phyloP scores from a whole-genome alignment of 92 coral and sea anemone genomes.

The Palythoa heliodiscus region DNA sequence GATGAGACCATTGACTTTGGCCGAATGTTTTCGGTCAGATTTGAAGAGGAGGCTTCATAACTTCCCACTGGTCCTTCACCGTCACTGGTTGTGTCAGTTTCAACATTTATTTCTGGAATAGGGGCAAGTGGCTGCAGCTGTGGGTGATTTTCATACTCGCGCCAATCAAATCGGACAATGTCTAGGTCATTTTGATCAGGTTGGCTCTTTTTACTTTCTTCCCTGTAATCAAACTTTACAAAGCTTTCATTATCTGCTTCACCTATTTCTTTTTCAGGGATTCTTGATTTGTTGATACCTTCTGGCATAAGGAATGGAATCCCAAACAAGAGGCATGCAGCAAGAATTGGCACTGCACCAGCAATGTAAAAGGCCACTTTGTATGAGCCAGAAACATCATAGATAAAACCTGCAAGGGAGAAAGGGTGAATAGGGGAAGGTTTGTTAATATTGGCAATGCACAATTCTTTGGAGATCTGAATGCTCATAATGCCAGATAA shows the following conservation, averaged over 20 bases:
- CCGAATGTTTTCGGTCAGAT: background rate
- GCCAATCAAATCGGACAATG: conserved; percentile 45
- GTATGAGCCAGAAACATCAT: conserved; percentile 82
- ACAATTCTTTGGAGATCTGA: background rate
- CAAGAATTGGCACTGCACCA: conserved; percentile 96
- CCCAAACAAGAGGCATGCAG: conserved; percentile 96
- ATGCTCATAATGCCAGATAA: background rate
- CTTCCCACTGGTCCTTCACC: background rate
- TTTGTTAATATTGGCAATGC: background rate
- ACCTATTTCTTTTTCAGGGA: conserved; percentile 66
- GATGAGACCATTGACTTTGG: conserved; percentile 29
- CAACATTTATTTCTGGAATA: conserved; percentile 32
- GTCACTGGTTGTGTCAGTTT: conserved; percentile 16
- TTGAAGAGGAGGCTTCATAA: background rate
- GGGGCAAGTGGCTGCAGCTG: conserved; percentile 11
- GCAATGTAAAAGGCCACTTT: conserved; percentile 98
- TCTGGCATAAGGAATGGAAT: conserved; percentile 96
- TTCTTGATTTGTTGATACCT: conserved; percentile 60
- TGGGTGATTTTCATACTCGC: conserved; percentile 22
- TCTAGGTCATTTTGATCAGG: background rate
- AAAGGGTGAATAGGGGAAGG: background rate
- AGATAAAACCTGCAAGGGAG: conserved; percentile 76
- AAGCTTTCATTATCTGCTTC: conserved; percentile 60
- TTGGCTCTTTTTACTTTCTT: conserved; percentile 2
- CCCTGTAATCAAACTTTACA: conserved; percentile 37